Conservation (phyloP, 2,113 vertebrate species). For the Thunnus maccoyii region DNA sequence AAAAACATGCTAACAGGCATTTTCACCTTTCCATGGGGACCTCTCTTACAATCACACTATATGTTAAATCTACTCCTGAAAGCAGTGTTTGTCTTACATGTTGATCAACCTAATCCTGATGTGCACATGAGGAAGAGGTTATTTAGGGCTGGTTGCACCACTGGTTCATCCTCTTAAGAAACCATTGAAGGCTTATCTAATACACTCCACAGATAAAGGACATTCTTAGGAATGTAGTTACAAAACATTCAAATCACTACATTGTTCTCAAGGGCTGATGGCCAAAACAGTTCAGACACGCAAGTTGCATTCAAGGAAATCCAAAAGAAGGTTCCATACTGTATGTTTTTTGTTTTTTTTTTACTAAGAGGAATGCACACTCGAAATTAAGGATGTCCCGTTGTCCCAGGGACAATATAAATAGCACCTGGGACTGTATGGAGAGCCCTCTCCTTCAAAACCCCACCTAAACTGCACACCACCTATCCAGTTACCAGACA, state of each 20-base stretch:
- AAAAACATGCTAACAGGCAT: neutral
- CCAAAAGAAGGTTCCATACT: neutral
- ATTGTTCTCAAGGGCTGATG: neutral
- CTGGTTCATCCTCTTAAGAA: slow-evolving; percentile 11
- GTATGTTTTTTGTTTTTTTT: neutral
- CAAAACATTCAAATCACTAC: neutral
- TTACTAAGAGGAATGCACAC: neutral
- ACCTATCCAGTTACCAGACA: too few relatives aligned
- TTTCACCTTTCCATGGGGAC: neutral
- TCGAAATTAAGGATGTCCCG: too few relatives aligned
- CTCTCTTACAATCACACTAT: neutral
- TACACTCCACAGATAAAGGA: slow-evolving; percentile 6
- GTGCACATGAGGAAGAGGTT: slow-evolving; percentile 58
- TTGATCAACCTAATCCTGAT: slow-evolving; percentile 49
- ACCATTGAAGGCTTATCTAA: slow-evolving; percentile 17
- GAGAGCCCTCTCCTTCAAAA: too few relatives aligned
- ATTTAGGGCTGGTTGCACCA: slow-evolving; percentile 13
- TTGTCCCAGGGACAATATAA: too few relatives aligned
- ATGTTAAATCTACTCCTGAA: neutral
- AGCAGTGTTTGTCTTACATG: slow-evolving; percentile 30
- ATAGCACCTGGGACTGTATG: too few relatives aligned
- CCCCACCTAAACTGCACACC: too few relatives aligned
- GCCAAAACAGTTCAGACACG: neutral
- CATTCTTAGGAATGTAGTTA: slow-evolving; percentile 2
- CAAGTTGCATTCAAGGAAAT: neutral